Conservation (phyloP, 2,888 invertebrate species). For the Escarpia spicata region DNA sequence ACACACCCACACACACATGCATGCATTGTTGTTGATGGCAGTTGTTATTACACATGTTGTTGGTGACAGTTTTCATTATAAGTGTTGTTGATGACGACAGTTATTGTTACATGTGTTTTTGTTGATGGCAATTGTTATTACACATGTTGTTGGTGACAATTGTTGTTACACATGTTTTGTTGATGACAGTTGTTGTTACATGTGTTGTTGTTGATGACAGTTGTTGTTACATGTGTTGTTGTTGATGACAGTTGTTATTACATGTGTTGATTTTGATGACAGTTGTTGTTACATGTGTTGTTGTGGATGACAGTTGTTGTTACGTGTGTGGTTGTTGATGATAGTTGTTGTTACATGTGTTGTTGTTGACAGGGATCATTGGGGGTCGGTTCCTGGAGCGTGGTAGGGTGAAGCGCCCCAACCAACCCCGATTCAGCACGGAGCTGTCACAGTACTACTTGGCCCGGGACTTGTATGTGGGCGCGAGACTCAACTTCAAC, state of each 20-base stretch:
- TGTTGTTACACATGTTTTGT: background rate
- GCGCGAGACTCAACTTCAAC: constrained; percentile 61
- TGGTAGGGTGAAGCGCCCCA: constrained; percentile 65
- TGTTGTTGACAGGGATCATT: constrained; percentile 54
- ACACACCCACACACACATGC: background rate
- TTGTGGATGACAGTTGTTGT: background rate
- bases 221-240: constrained; percentile 10
- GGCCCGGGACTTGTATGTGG: constrained; percentile 61
- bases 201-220: background rate
- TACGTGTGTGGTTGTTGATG: background rate
- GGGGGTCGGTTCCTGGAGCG: constrained; percentile 66
- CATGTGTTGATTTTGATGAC: too few relatives aligned
- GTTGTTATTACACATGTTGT: background rate
- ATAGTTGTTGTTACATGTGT: background rate
- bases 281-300: background rate
- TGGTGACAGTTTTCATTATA: background rate
- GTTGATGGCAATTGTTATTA: background rate
- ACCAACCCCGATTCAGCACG: constrained; percentile 69
- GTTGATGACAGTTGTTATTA: background rate
- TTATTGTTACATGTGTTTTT: background rate
- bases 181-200: background rate
- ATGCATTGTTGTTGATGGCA: background rate
- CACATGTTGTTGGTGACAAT: background rate
- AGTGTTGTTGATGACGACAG: too few relatives aligned
- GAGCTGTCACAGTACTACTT: constrained; percentile 62